Base-by-base conservation (phyloP, 2,113 vertebrate species). In the Leucoraja erinaceus region DNA sequence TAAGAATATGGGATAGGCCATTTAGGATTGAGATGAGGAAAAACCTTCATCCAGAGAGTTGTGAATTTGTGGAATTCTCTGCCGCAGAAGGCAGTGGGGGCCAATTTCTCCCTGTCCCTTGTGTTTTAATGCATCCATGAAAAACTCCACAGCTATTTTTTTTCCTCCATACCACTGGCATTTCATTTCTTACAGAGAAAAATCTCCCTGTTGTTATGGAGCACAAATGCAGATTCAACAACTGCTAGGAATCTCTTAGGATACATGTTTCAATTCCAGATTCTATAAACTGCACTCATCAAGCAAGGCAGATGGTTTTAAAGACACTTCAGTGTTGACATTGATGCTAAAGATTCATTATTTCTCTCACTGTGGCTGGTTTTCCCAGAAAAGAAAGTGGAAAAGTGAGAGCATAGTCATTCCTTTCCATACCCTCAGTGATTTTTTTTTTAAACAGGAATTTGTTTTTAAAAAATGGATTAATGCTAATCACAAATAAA, bases 401-500 rank as follows among this genome's bases (percentile, higher is more conserved):
- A 63, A 31, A 88, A 14, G 12, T 88, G 83, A 16, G 83, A 8
- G 83, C 14, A 28, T n/a, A 88, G 59, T 63, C 83, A 66, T 63
- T 63, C 83, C 28, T 59, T 63, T 14, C 28, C 4, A 31, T 66
- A 63, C 12, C n/a, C 28, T 31, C 28, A 61, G 28, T 63, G 5
- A 88, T 47, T 47, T 47, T 47, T n/a, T n/a, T 47, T 47, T 47
- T 1, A 47, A 47, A 47, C 14, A 16, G 28, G 14, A 14, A 88
- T 61, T 63, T 63, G 83, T 31, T 18, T 33, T 12, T 72, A 91
- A 28, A 91, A 88, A 72, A 28, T 12, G 31, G 90, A 33, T 91
- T 91, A 91, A 88, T 54, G 78, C 18, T 54, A 81, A 88, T 88
- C 83, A 31, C 59, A 31, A 12, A 63, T 31, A 88, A 63, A 88